Evolutionary conservation across 2,113 vertebrate genomes (phyloP).

Genomic region (Bostrychus sinensis): DNA sequence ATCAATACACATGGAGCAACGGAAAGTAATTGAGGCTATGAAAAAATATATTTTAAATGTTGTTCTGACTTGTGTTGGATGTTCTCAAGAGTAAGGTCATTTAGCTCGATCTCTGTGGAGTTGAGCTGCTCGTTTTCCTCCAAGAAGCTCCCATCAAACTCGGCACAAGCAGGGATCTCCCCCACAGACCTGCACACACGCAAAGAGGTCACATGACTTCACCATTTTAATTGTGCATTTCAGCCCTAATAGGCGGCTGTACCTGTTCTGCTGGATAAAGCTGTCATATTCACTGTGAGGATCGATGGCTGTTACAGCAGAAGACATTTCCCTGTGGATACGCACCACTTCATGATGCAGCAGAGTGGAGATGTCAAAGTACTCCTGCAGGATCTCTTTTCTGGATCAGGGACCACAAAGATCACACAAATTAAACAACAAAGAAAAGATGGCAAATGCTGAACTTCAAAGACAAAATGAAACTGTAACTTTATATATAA

Average conservation of each 20-base stretch:
- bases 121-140: constrained; percentile 84
- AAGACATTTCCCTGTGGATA: constrained; percentile 85
- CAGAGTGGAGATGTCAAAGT: constrained; percentile 88
- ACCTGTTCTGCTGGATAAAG: constrained; percentile 90
- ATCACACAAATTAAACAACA: neutral
- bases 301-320: constrained; percentile 81
- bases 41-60: neutral
- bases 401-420: constrained; percentile 62
- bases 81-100: constrained; percentile 89
- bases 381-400: constrained; percentile 91
- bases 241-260: constrained; percentile 11
- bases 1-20: neutral
- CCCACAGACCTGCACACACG: constrained; percentile 77
- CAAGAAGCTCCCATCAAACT: constrained; percentile 87
- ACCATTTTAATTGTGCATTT: neutral
- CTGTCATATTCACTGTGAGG: constrained; percentile 84
- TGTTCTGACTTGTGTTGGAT: constrained; percentile 88
- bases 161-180: constrained; percentile 77
- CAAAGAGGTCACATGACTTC: neutral
- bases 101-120: constrained; percentile 86
- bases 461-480: neutral
- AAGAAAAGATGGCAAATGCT: constrained; percentile 1
- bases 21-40: constrained; percentile 19
- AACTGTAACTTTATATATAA: too few species aligned
- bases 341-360: constrained; percentile 86